Conservation (phyloP, 1,140 invertebrate genomes). For the Odontomachus brunneus region DNA sequence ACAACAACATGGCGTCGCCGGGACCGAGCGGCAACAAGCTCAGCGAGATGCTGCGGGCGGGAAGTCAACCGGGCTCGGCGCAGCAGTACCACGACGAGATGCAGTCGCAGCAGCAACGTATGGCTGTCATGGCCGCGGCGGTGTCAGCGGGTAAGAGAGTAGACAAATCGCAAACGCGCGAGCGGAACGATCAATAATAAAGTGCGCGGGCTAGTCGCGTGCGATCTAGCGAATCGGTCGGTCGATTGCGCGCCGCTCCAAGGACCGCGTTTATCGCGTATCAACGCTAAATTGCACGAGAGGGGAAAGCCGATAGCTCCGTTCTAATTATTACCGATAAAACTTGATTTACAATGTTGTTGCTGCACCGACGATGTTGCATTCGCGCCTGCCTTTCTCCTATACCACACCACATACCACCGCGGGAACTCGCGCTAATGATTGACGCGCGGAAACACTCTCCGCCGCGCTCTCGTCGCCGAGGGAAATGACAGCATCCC, state of each 20-base stretch:
- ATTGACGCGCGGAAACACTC: background rate
- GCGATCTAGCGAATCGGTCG: too few species aligned
- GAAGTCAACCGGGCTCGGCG: conserved; percentile 83
- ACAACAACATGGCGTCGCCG: conserved; percentile 87
- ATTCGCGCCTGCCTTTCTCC: conserved; percentile 3
- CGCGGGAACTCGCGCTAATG: background rate
- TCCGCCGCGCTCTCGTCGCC: background rate
- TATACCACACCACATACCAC: background rate
- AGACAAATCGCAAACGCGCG: background rate
- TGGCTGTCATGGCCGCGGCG: conserved; percentile 90
- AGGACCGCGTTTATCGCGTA: conserved; percentile 63
- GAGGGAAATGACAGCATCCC: background rate
- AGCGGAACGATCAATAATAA: background rate
- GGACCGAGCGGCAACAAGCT: conserved; percentile 87
- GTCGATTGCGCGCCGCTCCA: conserved; percentile 6
- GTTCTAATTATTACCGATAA: conserved; percentile 78
- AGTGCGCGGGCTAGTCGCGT: too few species aligned
- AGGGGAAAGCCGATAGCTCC: conserved; percentile 86
- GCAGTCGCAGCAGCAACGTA: conserved; percentile 90
- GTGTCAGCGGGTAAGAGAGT: conserved; percentile 86
- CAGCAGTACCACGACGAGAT: conserved; percentile 90
- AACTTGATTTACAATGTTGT: conserved; percentile 68
- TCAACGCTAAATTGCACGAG: conserved; percentile 36
- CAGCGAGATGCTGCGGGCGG: conserved; percentile 88
- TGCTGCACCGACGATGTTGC: conserved; percentile 37